Percentiles rank a stretch among this genome's conserved stretches.
These are phyloP conservation scores for Heterodera schachtii DNA, from an alignment of 1,140 invertebrate genomes.

Conservation along the genomic window DNA sequence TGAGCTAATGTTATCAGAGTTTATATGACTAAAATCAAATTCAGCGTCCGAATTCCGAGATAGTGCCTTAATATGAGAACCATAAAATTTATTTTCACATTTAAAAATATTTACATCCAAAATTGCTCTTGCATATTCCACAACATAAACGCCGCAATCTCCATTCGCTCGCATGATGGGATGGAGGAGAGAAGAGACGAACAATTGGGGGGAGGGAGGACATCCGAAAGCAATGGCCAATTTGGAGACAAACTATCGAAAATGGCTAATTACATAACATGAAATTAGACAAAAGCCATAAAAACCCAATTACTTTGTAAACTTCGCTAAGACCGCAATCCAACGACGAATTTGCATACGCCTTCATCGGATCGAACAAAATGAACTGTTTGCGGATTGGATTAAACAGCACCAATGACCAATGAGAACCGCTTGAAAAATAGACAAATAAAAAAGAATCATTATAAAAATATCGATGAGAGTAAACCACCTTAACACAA, in stretches of 20 bases:
- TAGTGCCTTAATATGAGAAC: neutral
- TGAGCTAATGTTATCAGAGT: neutral
- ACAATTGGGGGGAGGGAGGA: neutral
- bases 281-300: neutral
- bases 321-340: neutral
- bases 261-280: neutral
- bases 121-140: slow-evolving; percentile 20
- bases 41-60: neutral
- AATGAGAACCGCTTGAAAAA: slow-evolving; percentile 7
- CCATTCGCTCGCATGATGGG: slow-evolving; percentile 13
- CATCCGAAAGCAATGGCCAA: neutral
- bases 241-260: neutral
- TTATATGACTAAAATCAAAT: neutral
- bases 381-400: slow-evolving; percentile 9
- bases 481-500: neutral
- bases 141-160: slow-evolving; percentile 17
- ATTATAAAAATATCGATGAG: no score
- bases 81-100: no score
- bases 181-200: neutral
- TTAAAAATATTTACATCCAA: slow-evolving; percentile 1
- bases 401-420: slow-evolving; percentile 19
- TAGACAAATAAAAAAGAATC: neutral
- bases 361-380: slow-evolving; percentile 6
- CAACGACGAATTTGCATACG: neutral
- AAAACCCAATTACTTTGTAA: neutral